Base-by-base conservation (phyloP, 1,140 invertebrate species). In the Philopotamus ludificatus region DNA sequence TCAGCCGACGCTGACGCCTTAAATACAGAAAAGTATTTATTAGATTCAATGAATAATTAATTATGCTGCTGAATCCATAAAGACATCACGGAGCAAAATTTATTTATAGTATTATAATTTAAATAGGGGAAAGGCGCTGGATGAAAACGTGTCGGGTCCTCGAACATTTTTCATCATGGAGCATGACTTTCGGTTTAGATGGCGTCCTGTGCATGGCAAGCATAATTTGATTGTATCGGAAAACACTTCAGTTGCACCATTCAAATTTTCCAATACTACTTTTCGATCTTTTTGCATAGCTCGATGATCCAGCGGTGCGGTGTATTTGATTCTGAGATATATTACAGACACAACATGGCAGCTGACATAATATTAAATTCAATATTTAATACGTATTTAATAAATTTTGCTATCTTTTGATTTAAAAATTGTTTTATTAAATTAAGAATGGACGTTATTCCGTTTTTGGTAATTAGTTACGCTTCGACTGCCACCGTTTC, bases 161-260 rank as follows among this genome's bases (percentile, higher is more conserved):
- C n/a, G n/a, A n/a, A n/a, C n/a, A n/a, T 34, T 34, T 34, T 34
- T 34, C 28, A 34, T 34, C 28, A 34, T 4, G 28, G 28, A 12
- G 4, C 28, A 34, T 34, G 28, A 34, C 28, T 34, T 39, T 39
- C 4, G 28, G 28, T 34, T 34, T 34, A 34, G 12, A 7, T 16
- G 44, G 18, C 18, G 10, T 4, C 15, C 44, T 47, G 44, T 47
- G 50, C 20, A 53, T 53, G 23, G 23, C 50, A n/a, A n/a, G 50
- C 16, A 53, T 53, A 53, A 58, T 58, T 58, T 58, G 55, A 15
- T 58, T 2, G 26, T 58, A 58, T 58, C 41, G 55, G 28, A 58
- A 58, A 58, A 58, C 55, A 41, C 55, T 58, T 58, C 26, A 41
- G 20, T 41, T 18, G 7, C 55, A 41, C 2, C 1, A 41, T 8